Conservation (phyloP, 1,140 invertebrate species). For the Drosophila novamexicana region DNA sequence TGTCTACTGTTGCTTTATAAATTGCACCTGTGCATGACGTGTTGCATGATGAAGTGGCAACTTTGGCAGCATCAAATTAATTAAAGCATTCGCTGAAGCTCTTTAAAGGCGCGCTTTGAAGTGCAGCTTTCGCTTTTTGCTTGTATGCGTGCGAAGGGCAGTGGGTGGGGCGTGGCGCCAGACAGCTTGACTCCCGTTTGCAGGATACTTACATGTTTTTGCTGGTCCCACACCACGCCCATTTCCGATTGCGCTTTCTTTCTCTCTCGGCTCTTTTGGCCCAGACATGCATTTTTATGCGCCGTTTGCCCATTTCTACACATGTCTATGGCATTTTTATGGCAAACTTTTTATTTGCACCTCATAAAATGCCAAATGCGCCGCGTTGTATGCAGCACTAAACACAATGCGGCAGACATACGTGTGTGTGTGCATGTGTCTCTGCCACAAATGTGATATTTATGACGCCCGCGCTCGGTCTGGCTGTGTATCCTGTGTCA, state of each 20-base stretch:
- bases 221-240: slow-evolving; percentile 24
- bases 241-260: slow-evolving; percentile 64
- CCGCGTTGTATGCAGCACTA: slow-evolving; percentile 74
- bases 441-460: slow-evolving; percentile 82
- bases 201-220: slow-evolving; percentile 30
- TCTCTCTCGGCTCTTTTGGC: slow-evolving; percentile 34
- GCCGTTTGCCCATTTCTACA: slow-evolving; percentile 57
- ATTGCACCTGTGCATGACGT: slow-evolving; percentile 77
- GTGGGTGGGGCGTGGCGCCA: slow-evolving; percentile 4
- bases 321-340: slow-evolving; percentile 81
- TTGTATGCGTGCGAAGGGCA: no score
- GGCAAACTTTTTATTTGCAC: slow-evolving; percentile 81
- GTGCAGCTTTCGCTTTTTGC: slow-evolving; percentile 27
- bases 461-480: slow-evolving; percentile 56
- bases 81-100: slow-evolving; percentile 54
- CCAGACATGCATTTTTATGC: slow-evolving; percentile 79
- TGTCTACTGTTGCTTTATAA: slow-evolving; percentile 47
- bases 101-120: slow-evolving; percentile 42
- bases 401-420: slow-evolving; percentile 47
- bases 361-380: slow-evolving; percentile 81
- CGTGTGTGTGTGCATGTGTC: slow-evolving; percentile 18
- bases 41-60: slow-evolving; percentile 56
- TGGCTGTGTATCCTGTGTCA: slow-evolving; percentile 1
- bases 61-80: slow-evolving; percentile 57
- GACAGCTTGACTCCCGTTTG: slow-evolving; percentile 3